Percentiles rank a stretch among this genome's conserved stretches.
Evolutionary conservation across 2,113 vertebrate genomes (phyloP).

Genomic region (Cercocebus atys): DNA sequence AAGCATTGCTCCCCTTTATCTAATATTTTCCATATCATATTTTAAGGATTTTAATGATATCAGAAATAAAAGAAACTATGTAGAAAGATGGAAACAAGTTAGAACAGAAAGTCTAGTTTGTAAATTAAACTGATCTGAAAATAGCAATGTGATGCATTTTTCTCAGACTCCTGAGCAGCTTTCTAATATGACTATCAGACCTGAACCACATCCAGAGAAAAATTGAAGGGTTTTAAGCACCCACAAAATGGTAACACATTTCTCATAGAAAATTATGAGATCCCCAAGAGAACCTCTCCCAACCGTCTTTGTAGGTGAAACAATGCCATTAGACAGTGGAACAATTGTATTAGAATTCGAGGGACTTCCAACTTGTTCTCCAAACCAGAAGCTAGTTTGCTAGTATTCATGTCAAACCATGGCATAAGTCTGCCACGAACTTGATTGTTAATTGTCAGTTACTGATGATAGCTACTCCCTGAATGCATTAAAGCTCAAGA

Average conservation of each 20-base stretch:
- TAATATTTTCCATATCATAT: background rate
- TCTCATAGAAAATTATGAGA: conserved; percentile 39
- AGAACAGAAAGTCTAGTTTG: background rate
- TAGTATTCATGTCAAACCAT: background rate
- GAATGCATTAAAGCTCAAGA: conserved; percentile 60
- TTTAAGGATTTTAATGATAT: background rate
- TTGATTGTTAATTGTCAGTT: conserved; percentile 62
- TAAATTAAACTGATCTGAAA: background rate
- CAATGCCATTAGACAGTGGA: conserved; percentile 43
- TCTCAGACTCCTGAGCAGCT: conserved; percentile 8
- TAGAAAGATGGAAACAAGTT: background rate
- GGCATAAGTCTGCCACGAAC: conserved; percentile 60
- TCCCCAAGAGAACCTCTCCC: background rate
- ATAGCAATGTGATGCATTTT: background rate
- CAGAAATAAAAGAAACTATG: background rate
- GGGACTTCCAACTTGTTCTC: background rate
- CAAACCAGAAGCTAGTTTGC: background rate
- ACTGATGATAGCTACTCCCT: background rate
- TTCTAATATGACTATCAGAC: background rate
- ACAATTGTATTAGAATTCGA: background rate
- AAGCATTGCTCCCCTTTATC: background rate
- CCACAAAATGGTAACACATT: conserved; percentile 23
- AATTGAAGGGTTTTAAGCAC: background rate
- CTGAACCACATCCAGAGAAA: background rate
- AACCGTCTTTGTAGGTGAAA: conserved; percentile 5